Percentiles rank a stretch among this genome's conserved stretches.
phyloP scores from a whole-genome alignment of 2,888 invertebrate genomes.

The Polydrusus cervinus region DNA sequence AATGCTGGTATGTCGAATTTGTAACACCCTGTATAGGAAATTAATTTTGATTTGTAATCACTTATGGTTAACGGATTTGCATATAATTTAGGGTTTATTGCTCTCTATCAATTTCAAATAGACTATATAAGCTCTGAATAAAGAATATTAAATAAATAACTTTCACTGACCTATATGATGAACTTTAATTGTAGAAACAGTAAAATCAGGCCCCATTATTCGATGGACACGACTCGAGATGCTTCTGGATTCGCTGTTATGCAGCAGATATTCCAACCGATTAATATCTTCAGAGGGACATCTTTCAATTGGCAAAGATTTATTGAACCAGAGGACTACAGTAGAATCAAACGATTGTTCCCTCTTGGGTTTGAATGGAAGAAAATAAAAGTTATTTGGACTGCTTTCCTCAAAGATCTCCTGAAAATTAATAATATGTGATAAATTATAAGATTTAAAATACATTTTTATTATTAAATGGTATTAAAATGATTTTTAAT shows the following conservation, averaged over 20 bases:
- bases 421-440: slow-evolving; percentile 67
- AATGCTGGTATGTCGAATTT: too few relatives aligned
- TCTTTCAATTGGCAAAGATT: slow-evolving; percentile 80
- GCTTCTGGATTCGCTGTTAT: slow-evolving; percentile 73
- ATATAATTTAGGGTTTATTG: too few relatives aligned
- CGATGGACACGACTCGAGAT: slow-evolving; percentile 76
- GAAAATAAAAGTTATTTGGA: slow-evolving; percentile 82
- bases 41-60: too few relatives aligned
- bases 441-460: too few relatives aligned
- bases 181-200: slow-evolving; percentile 78
- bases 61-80: too few relatives aligned
- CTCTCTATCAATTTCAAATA: too few relatives aligned
- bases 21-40: too few relatives aligned
- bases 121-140: too few relatives aligned
- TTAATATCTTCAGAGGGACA: slow-evolving; percentile 88
- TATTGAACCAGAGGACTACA: slow-evolving; percentile 87
- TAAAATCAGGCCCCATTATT: slow-evolving; percentile 82
- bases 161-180: slow-evolving; percentile 70
- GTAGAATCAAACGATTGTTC: slow-evolving; percentile 73
- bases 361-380: slow-evolving; percentile 77
- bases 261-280: slow-evolving; percentile 80
- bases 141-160: background rate
- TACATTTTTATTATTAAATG: too few relatives aligned
- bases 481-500: too few relatives aligned
- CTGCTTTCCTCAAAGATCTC: slow-evolving; percentile 84